Conservation (phyloP, 2,797 vertebrate species). For the Setipinna tenuifilis region DNA sequence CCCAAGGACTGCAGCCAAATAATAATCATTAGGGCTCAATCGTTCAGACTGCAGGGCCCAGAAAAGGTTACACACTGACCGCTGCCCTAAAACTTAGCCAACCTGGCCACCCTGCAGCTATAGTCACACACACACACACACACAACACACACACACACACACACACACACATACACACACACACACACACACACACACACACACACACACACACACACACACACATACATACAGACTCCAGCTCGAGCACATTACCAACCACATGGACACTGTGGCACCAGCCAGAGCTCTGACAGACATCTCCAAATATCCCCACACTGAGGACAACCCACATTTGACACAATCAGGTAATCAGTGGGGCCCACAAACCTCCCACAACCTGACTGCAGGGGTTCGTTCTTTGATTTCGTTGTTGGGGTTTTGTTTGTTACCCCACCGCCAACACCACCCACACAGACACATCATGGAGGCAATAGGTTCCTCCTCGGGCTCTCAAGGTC, state of each 20-base stretch:
- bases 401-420: neutral
- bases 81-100: neutral
- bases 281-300: neutral
- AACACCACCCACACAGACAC: neutral
- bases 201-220: neutral
- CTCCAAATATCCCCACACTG: neutral
- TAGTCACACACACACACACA: neutral
- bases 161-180: slow-evolving; percentile 10
- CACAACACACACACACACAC: slow-evolving; percentile 17
- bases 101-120: neutral
- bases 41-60: neutral
- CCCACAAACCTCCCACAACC: neutral
- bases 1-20: slow-evolving; percentile 7
- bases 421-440: neutral
- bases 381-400: neutral
- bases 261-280: neutral
- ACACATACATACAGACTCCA: neutral
- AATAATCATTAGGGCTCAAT: slow-evolving; percentile 10
- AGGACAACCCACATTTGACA: neutral
- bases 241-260: neutral
- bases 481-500: slow-evolving; percentile 2
- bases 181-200: neutral
- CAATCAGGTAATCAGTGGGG: neutral
- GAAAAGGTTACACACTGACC: neutral
- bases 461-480: neutral